Conservation (phyloP, 2,888 invertebrate species). For the Oasisia sp. region DNA sequence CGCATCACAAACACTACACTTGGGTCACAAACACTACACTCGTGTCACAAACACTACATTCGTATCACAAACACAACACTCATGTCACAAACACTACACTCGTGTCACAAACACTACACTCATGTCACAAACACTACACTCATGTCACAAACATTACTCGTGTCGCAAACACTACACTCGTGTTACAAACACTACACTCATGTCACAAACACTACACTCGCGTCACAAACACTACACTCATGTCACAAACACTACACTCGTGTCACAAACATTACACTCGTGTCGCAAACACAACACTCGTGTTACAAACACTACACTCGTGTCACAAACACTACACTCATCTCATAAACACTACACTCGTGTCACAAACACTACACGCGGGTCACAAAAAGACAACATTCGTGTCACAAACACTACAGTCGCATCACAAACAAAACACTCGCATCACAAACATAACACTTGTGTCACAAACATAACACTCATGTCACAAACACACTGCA, state of each 20-base stretch:
- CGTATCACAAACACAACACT: too few relatives aligned
- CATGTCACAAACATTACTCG: not conserved
- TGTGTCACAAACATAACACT: not conserved
- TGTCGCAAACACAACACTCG: not conserved
- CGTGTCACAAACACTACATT: too few relatives aligned
- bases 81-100: too few relatives aligned
- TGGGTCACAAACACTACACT: too few relatives aligned
- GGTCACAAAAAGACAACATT: too few relatives aligned
- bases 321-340: not conserved
- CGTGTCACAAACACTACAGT: too few relatives aligned
- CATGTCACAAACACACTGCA: not conserved
- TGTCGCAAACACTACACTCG: not conserved
- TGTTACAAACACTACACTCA: not conserved
- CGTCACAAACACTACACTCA: not conserved
- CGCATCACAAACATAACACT: too few relatives aligned
- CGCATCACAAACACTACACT: too few relatives aligned
- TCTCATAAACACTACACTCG: not conserved
- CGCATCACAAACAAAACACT: constrained; percentile 39
- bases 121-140: too few relatives aligned
- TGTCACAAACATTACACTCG: not conserved
- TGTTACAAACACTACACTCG: not conserved
- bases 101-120: too few relatives aligned
- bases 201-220: not conserved
- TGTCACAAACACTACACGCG: too few relatives aligned
- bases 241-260: not conserved